These are phyloP conservation scores for Halichondria panicea DNA, from an alignment of 37 sponge, comb jelly and placozoan genomes.

Conservation along the genomic window DNA sequence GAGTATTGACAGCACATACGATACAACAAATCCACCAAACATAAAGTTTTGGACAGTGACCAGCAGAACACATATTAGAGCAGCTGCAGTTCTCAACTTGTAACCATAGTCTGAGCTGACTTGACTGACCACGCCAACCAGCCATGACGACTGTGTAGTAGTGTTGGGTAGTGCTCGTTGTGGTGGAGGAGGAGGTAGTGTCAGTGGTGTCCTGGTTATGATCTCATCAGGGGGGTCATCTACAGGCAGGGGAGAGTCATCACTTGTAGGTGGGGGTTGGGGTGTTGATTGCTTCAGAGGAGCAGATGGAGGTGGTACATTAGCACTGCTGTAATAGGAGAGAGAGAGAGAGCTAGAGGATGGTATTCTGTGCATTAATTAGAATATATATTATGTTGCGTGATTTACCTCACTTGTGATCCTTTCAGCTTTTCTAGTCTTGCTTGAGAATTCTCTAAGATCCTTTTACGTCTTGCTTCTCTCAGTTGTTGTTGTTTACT, in stretches of 20 bases:
- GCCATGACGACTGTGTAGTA: neutral
- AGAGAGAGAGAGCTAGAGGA: no score
- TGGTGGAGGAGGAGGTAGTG: neutral
- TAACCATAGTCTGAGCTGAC: neutral
- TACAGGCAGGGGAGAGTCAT: no score
- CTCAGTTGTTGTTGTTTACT: conserved; percentile 9
- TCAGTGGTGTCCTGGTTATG: neutral
- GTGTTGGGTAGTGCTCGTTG: neutral
- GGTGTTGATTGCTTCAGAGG: no score
- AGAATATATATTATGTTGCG: neutral
- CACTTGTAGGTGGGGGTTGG: no score
- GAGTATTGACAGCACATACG: neutral
- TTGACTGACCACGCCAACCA: neutral
- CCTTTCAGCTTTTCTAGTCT: conserved; percentile 39
- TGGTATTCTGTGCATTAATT: conserved; percentile 27
- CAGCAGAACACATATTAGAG: conserved; percentile 5
- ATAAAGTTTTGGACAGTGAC: neutral
- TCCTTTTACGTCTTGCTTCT: conserved; percentile 27
- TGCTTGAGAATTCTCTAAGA: conserved; percentile 36
- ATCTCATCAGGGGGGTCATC: conserved; percentile 13
- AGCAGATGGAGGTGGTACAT: neutral
- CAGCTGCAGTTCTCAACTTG: neutral
- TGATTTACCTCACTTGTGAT: conserved; percentile 7
- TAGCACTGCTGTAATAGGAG: no score
- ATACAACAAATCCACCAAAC: neutral